Base-by-base conservation (phyloP, 2,797 vertebrate genomes). In the Sebastolobus alascanus region DNA sequence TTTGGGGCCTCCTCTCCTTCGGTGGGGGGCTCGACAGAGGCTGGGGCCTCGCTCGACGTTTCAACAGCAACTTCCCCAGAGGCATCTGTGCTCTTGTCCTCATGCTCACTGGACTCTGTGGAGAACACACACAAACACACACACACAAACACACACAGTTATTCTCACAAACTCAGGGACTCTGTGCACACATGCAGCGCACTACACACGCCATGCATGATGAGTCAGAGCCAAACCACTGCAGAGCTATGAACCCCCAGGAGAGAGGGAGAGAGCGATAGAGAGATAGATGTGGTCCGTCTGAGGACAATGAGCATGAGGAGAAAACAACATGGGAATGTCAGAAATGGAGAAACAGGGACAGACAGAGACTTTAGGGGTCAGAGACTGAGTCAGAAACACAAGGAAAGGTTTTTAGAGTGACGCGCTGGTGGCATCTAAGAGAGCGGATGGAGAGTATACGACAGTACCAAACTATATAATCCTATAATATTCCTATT, bases 41-140 rank as follows among this genome's bases (percentile, higher is more conserved):
- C 95, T 38, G 96, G 96, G 90, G 94, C 94, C 84, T 97, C 97
- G 87, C 94, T 95, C 71, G 98, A 97, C 27, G 94, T 95, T 80
- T 95, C 95, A 31, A 93, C 92, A 50, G 96, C 95, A 64, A 94
- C 96, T 89, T 99, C 98, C 91, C 95, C 98, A 10, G 97, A 97
- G 93, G 95, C 97, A 83, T 97, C 97, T 82, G 97, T 96, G 95
- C 96, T 98, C 93, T 99, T 99, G 92, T 99, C 98, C 95, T 99
- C 98, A 82, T 97, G 98, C 90, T 99, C 98, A 91, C 98, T 99
- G 85, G 98, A 99, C 95, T 99, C 98, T 99, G 92, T 67, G 88
- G 83, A 79, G 46, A 5, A 68, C 25, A 66, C 40, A 60, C 58
- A 66, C 71, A 65, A 56, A 64, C 54, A 66, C 65, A 75, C 46